phyloP scores from a whole-genome alignment of 2,888 invertebrate genomes.

The Brassicogethes aeneus region DNA sequence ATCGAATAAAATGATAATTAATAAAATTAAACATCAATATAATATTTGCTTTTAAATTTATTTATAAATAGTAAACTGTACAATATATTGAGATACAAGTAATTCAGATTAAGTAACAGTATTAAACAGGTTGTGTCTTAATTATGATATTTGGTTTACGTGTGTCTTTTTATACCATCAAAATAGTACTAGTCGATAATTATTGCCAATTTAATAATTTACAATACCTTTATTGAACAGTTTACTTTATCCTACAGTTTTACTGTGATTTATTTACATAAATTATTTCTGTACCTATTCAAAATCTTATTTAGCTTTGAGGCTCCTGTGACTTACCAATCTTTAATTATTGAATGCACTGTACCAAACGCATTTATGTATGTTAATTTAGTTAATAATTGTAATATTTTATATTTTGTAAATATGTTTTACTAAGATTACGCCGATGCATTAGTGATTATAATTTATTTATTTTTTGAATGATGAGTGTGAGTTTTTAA shows the following conservation, averaged over 20 bases:
- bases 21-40: too few species aligned
- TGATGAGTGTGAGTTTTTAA: slow-evolving; percentile 1
- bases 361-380: slow-evolving; percentile 32
- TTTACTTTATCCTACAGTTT: slow-evolving; percentile 23
- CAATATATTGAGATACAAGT: too few species aligned
- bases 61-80: too few species aligned
- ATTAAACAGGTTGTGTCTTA: too few species aligned
- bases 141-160: too few species aligned
- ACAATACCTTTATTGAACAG: slow-evolving; percentile 3
- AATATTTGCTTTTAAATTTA: too few species aligned
- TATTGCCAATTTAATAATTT: too few species aligned
- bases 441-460: slow-evolving; percentile 16
- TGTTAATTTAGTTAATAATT: slow-evolving; percentile 27
- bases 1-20: too few species aligned
- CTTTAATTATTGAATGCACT: slow-evolving; percentile 12
- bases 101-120: too few species aligned
- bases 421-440: slow-evolving; percentile 24
- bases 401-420: slow-evolving; percentile 31
- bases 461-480: slow-evolving; percentile 11
- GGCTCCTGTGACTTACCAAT: slow-evolving; percentile 22
- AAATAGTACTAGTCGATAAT: too few species aligned
- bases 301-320: slow-evolving; percentile 9
- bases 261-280: slow-evolving; percentile 34
- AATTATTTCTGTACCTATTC: slow-evolving; percentile 21
- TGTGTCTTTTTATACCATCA: too few species aligned